Evolutionary conservation across 2,888 invertebrate genomes (phyloP).

Genomic region (Philaethria dido): DNA sequence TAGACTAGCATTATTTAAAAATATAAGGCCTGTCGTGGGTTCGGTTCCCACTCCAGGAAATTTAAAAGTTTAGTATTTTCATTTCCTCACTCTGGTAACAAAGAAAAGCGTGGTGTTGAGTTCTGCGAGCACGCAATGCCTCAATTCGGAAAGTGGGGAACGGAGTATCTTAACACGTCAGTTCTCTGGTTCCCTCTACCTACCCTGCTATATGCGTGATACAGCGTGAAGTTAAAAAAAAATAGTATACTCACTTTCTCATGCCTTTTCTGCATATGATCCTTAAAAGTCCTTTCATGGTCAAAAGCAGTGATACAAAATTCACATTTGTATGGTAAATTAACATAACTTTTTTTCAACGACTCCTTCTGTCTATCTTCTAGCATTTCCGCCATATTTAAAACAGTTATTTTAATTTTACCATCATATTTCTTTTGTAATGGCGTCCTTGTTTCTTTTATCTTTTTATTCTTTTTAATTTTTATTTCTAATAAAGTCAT

Average conservation of each 20-base stretch:
- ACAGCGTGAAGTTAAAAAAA: too few relatives aligned
- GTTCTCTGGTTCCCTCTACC: too few relatives aligned
- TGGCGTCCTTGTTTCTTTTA: conserved; percentile 10
- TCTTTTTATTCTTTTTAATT: conserved; percentile 38
- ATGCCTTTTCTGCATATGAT: conserved; percentile 64
- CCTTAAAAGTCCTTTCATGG: conserved; percentile 59
- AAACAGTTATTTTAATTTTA: conserved; percentile 55
- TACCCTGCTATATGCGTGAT: too few relatives aligned
- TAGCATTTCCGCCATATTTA: conserved; percentile 56
- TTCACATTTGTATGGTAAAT: conserved; percentile 65
- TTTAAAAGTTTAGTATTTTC: too few relatives aligned
- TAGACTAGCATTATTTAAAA: too few relatives aligned
- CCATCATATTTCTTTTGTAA: conserved; percentile 53
- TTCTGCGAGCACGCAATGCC: neutral
- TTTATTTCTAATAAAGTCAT: conserved; percentile 51
- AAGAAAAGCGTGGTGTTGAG: neutral
- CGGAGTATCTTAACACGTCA: too few relatives aligned
- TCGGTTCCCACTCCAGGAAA: too few relatives aligned
- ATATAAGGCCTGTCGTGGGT: too few relatives aligned
- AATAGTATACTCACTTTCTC: conserved; percentile 56
- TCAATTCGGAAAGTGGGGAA: too few relatives aligned
- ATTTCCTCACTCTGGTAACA: neutral
- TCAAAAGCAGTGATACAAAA: conserved; percentile 67
- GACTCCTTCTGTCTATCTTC: conserved; percentile 58
- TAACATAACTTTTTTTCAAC: conserved; percentile 56